These are phyloP conservation scores for Noturus placidus DNA, from an alignment of 2,113 vertebrate genomes.

Conservation along the genomic window DNA sequence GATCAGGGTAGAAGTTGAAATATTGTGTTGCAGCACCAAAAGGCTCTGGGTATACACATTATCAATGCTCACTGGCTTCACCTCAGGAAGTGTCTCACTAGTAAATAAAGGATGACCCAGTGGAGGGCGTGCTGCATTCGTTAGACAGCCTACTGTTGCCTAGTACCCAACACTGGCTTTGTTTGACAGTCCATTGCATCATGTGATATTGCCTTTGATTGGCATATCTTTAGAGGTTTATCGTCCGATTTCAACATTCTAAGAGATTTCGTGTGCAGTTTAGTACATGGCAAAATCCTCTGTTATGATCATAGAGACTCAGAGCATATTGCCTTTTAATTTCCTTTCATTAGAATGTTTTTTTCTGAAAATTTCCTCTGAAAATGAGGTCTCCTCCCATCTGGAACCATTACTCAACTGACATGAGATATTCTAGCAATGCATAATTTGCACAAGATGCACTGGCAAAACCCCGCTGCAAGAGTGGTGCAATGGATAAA, in stretches of 20 bases:
- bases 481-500: constrained; percentile 43
- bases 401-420: constrained; percentile 55
- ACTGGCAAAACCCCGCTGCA: neutral
- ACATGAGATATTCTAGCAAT: constrained; percentile 52
- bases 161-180: constrained; percentile 17
- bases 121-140: neutral
- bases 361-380: constrained; percentile 54
- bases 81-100: neutral
- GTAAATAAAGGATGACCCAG: constrained; percentile 14
- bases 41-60: neutral
- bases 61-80: constrained; percentile 3
- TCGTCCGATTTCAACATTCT: constrained; percentile 27
- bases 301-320: constrained; percentile 57
- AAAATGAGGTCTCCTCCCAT: constrained; percentile 60
- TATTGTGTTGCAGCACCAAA: neutral
- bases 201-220: constrained; percentile 35
- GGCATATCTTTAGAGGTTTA: constrained; percentile 32
- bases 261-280: constrained; percentile 14
- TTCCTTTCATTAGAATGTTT: constrained; percentile 61
- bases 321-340: constrained; percentile 65
- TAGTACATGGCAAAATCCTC: constrained; percentile 15
- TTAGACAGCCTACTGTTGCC: constrained; percentile 12
- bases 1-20: neutral
- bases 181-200: constrained; percentile 34
- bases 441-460: constrained; percentile 41